A percentile compares a stretch with the other conserved stretches of the same genome.
phyloP scores from a whole-genome alignment of 2,888 invertebrate genomes.

The Rhabditophanes sp. region DNA sequence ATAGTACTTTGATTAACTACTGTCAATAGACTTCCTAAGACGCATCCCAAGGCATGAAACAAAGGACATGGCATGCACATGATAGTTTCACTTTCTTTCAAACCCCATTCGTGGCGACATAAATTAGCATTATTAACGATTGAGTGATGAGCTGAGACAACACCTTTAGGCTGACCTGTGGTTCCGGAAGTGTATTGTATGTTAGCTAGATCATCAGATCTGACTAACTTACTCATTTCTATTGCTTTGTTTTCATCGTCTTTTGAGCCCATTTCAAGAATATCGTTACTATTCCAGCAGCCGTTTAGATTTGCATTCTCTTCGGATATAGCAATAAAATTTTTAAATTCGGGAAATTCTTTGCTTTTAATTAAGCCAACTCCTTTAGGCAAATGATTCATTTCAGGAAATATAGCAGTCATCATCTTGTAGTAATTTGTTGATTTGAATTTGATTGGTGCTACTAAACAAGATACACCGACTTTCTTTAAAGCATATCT shows the following conservation, averaged over 20 bases:
- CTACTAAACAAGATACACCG: slow-evolving; percentile 53
- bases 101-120: too few species aligned
- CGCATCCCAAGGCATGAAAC: slow-evolving; percentile 61
- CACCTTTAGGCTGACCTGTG: slow-evolving; percentile 63
- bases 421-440: slow-evolving; percentile 53
- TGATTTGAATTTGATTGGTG: slow-evolving; percentile 53
- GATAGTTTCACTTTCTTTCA: too few species aligned
- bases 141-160: slow-evolving; percentile 53
- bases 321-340: slow-evolving; percentile 50
- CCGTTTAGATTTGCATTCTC: slow-evolving; percentile 44
- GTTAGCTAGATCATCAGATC: slow-evolving; percentile 56
- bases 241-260: too few species aligned
- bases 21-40: slow-evolving; percentile 52
- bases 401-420: slow-evolving; percentile 7
- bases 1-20: slow-evolving; percentile 52
- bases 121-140: slow-evolving; percentile 61
- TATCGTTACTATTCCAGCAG: slow-evolving; percentile 46
- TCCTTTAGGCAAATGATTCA: slow-evolving; percentile 9
- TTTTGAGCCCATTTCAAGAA: slow-evolving; percentile 44
- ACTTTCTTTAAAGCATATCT: slow-evolving; percentile 59
- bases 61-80: slow-evolving; percentile 34
- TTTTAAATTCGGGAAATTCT: slow-evolving; percentile 45
- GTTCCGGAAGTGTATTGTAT: slow-evolving; percentile 56
- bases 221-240: too few species aligned
- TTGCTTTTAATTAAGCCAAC: slow-evolving; percentile 15